These are phyloP conservation scores for Jordanella pulchra DNA, from an alignment of 2,797 vertebrate species.

Conservation along the genomic window DNA sequence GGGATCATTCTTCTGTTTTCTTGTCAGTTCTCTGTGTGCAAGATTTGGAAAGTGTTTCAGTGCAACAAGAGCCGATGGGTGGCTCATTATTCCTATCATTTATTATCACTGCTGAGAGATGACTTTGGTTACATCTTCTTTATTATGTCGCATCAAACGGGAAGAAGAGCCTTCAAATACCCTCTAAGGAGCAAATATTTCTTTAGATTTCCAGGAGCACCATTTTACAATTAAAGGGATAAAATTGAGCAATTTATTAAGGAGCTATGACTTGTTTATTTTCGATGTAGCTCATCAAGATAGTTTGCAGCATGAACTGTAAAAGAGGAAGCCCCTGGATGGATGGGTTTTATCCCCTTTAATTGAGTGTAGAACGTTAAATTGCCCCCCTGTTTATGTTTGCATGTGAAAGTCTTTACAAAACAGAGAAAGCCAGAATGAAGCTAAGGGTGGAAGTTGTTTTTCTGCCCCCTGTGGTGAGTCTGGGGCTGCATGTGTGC, in stretches of 20 bases:
- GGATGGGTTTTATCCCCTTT: constrained; percentile 5
- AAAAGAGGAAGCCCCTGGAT: constrained; percentile 2
- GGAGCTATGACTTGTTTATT: neutral
- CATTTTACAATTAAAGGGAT: neutral
- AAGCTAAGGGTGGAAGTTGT: constrained; percentile 82
- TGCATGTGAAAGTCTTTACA: constrained; percentile 39
- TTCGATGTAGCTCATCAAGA: constrained; percentile 7
- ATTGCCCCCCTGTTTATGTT: constrained; percentile 47
- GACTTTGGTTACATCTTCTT: neutral
- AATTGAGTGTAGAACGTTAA: constrained; percentile 21
- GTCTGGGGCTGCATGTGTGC: constrained; percentile 62
- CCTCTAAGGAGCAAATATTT: neutral
- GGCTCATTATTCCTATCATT: constrained; percentile 7
- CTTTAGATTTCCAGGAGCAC: neutral
- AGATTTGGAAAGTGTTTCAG: constrained; percentile 21
- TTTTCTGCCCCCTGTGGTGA: constrained; percentile 82
- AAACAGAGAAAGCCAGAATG: constrained; percentile 32
- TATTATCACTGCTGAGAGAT: constrained; percentile 9
- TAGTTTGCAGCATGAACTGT: constrained; percentile 20
- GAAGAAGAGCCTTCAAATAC: constrained; percentile 8
- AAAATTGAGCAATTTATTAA: constrained; percentile 13
- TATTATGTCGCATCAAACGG: neutral
- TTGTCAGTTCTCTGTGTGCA: constrained; percentile 15
- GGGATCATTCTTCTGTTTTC: constrained; percentile 34
- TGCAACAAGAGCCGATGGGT: neutral